Percentiles rank a stretch among this genome's conserved stretches.
These are phyloP conservation scores for Drosophila bunnanda DNA, from an alignment of 2,888 invertebrate genomes.

Conservation along the genomic window DNA sequence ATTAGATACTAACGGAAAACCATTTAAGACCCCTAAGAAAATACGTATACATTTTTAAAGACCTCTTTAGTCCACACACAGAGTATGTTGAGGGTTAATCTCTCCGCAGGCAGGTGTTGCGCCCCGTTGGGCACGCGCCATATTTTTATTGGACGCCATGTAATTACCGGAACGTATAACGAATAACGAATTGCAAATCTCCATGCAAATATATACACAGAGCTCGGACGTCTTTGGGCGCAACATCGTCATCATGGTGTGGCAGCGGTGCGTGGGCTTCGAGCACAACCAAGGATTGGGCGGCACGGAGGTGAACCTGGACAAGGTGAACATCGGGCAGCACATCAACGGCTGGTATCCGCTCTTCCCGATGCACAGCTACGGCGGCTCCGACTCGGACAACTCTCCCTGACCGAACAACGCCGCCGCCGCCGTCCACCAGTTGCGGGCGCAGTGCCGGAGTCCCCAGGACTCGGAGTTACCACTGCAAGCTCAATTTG, in stretches of 20 bases:
- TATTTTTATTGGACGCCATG: conserved; percentile 24
- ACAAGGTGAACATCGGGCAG: conserved; percentile 90
- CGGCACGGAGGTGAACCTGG: conserved; percentile 93
- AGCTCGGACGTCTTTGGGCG: conserved; percentile 91
- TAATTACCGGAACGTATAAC: conserved; percentile 59
- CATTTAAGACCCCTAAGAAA: neutral
- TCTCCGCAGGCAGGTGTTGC: neutral
- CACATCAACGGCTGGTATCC: conserved; percentile 96
- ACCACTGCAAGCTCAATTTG: conserved; percentile 75
- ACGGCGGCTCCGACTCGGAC: conserved; percentile 88
- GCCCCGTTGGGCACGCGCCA: conserved; percentile 22
- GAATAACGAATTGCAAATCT: conserved; percentile 58
- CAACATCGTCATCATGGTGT: conserved; percentile 94
- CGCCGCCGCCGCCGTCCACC: conserved; percentile 47
- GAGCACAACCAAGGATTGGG: conserved; percentile 93
- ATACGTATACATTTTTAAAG: no score
- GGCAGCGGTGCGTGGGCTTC: conserved; percentile 95
- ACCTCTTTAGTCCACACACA: neutral
- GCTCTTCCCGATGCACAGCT: conserved; percentile 93
- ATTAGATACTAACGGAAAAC: neutral
- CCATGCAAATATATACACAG: conserved; percentile 81
- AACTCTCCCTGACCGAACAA: conserved; percentile 85
- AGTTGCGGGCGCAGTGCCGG: conserved; percentile 60
- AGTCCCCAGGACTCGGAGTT: conserved; percentile 10
- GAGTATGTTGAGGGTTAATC: conserved; percentile 17